These are phyloP conservation scores for Dipodomys spectabilis DNA, from an alignment of 2,113 vertebrate species.

Conservation along the genomic window DNA sequence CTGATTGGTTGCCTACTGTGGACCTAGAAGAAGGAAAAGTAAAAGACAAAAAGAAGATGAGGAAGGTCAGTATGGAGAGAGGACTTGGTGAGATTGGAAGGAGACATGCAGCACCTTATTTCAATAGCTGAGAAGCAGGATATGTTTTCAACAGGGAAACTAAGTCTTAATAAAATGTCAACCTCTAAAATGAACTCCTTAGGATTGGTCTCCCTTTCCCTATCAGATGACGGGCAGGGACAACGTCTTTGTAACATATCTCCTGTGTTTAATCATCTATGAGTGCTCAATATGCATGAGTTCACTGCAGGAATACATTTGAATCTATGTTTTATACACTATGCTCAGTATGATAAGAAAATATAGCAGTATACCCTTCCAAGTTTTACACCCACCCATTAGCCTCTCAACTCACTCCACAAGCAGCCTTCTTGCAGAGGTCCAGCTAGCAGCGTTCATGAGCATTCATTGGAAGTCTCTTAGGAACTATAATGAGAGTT, in stretches of 20 bases:
- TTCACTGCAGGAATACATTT: conserved; percentile 17
- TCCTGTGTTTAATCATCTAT: not conserved
- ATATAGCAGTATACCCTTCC: not conserved
- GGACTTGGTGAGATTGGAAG: not conserved
- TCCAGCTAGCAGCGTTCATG: not conserved
- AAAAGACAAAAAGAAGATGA: not conserved
- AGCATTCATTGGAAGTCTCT: not conserved
- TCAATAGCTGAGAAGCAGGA: not conserved
- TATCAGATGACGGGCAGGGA: not conserved
- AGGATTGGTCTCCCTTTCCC: not conserved
- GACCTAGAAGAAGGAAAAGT: not conserved
- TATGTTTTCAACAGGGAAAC: not conserved
- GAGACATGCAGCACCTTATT: not conserved
- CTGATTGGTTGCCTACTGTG: not conserved
- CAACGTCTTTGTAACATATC: not conserved
- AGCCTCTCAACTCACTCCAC: not conserved
- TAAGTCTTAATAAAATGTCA: not conserved
- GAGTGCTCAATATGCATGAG: not conserved
- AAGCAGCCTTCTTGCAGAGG: not conserved
- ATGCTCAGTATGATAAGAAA: not conserved
- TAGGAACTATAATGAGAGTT: not conserved
- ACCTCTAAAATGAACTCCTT: not conserved
- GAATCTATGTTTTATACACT: not conserved
- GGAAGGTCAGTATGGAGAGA: not conserved
- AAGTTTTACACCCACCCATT: not conserved